Percentiles rank a stretch among this genome's conserved stretches.
These are phyloP conservation scores for Smutsia gigantea DNA, from an alignment of 2,797 vertebrate genomes.

Conservation along the genomic window DNA sequence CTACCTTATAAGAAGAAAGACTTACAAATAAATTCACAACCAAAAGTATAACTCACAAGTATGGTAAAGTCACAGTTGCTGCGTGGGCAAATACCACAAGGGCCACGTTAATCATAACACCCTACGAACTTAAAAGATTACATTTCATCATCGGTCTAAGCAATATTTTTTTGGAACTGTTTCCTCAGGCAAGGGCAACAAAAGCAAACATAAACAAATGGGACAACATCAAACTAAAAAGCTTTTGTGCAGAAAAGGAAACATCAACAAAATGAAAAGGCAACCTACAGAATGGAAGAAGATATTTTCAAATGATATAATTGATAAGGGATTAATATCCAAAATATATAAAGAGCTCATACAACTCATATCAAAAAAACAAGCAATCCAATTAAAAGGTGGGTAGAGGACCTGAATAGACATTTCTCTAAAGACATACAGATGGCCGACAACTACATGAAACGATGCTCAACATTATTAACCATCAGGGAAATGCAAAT, in stretches of 20 bases:
- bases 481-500: not conserved
- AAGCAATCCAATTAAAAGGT: not conserved
- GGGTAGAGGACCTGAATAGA: not conserved
- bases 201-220: not conserved
- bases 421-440: not conserved
- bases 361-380: not conserved
- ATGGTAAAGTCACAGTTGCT: slow-evolving; percentile 3
- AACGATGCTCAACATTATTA: not conserved
- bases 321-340: not conserved
- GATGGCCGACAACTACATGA: not conserved
- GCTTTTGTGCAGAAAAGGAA: not conserved
- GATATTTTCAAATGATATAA: not conserved
- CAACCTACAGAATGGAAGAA: not conserved
- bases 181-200: not conserved
- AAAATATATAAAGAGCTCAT: not conserved
- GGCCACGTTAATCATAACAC: not conserved
- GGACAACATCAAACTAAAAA: not conserved
- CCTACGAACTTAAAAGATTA: not conserved
- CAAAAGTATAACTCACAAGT: not conserved
- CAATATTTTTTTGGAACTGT: not conserved
- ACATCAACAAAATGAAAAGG: not conserved
- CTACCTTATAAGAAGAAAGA: slow-evolving; percentile 47
- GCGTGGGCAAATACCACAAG: not conserved
- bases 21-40: slow-evolving; percentile 4
- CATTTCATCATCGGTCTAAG: not conserved